Evolutionary conservation across 2,797 vertebrate species (phyloP).

Genomic region (Sebastes kiyomatsui): DNA sequence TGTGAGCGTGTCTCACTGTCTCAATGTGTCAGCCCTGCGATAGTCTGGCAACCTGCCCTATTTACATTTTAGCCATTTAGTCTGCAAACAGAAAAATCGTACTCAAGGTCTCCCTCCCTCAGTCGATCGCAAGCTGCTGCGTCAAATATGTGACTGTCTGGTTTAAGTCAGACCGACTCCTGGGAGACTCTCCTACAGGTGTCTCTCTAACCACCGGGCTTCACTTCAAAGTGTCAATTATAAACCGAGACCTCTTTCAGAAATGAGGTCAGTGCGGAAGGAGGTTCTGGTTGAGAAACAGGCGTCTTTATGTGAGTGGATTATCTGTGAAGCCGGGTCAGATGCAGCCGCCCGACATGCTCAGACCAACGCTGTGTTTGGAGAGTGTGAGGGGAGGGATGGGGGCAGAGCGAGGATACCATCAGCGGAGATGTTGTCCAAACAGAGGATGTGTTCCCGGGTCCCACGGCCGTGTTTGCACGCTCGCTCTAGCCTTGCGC

Average conservation of each 20-base stretch:
- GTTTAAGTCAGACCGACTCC: background rate
- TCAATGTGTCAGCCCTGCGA: too few relatives aligned
- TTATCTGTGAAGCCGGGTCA: slow-evolving; percentile 8
- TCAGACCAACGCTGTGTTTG: background rate
- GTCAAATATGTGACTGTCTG: background rate
- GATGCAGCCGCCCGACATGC: background rate
- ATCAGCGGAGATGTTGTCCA: background rate
- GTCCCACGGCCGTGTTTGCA: background rate
- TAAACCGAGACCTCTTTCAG: background rate
- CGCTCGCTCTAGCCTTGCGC: background rate
- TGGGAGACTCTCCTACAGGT: background rate
- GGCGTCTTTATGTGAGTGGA: background rate
- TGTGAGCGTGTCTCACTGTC: too few relatives aligned
- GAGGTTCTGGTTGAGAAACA: background rate
- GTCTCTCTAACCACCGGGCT: background rate
- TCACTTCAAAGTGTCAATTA: background rate
- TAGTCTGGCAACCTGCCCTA: too few relatives aligned
- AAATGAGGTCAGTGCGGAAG: slow-evolving; percentile 13
- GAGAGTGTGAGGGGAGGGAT: background rate
- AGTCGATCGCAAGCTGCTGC: background rate
- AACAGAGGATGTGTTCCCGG: background rate
- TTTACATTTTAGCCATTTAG: background rate
- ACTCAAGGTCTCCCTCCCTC: background rate
- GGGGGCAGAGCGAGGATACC: background rate
- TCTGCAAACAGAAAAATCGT: too few relatives aligned